Evolutionary conservation across 2,888 invertebrate genomes (phyloP), one percentile per base, ranked within the genome.

Genomic region (Aplocera efformata): DNA sequence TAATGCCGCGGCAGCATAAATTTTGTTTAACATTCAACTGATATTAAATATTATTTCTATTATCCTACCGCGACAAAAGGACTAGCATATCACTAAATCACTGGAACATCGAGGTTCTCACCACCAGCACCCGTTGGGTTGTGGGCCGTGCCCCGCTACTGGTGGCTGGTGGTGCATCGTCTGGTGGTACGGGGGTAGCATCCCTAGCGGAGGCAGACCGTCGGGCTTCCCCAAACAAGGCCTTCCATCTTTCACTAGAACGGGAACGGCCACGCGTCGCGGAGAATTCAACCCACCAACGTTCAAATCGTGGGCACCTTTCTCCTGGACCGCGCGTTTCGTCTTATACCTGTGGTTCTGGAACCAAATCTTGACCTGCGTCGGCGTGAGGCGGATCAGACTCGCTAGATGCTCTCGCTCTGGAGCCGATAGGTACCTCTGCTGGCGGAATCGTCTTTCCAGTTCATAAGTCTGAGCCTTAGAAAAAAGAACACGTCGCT

Each of bases 291-390:
- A 70, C 1, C 91, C 90, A n/a, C 90, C 90, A 0, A 91, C 91
- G 35, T 90, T 91, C 58, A 91, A 81, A 46, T 94, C 92, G 56
- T 93, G 92, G 53, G 92, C 79, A 9, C 95, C 94, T 78, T 98
- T 96, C 79, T 99, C 99, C 68, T 96, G 97, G 42, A 97, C 95
- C 0, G 98, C 97, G n/a, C 99, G 90, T 85, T 99, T 99, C 67
- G 98, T 98, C 90, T 99, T 99, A 89, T 99, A 99, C 69, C 98
- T 93, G 77, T 99, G 99, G 79, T 98, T 98, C 79, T 98, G 98
- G 88, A 99, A 99, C 99, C 99, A 99, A 64, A 99, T 99, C 85
- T 98, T 98, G 33, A 96, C 96, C 89, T 99, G 99, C 1, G 98
- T 99, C 0, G 99, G 99, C 1, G 99, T 98, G 42, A 99, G 89